Evolutionary conservation across 2,797 vertebrate genomes (phyloP), one percentile per base, ranked within the genome.

Genomic region (Gallirallus australis): DNA sequence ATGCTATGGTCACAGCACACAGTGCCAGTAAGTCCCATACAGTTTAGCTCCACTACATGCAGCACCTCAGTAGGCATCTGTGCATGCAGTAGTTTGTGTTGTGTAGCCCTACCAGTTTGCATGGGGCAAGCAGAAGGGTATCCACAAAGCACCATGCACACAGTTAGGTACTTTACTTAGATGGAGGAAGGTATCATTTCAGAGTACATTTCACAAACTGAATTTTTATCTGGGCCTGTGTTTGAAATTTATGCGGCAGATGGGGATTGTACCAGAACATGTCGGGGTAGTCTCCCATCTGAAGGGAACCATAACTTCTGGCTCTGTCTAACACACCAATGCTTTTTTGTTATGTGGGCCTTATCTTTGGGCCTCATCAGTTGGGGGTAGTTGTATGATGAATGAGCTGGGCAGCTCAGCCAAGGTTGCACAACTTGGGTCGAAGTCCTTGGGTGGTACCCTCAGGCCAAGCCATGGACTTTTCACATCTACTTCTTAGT

Each of bases 301-400:
- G 1, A 61, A 65, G n/a, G 3, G 18, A 66, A 14, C 12, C 15
- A 37, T 6, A 28, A 25, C 15, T 65, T 82, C 40, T 47, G 56
- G 10, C 4, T 54, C 56, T 21, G 8, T 42, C 30, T 65, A 56
- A 28, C 4, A 56, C 57, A 70, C 1, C 30, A 56, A 20, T 25
- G 3, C 1, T 81, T 83, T 73, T 47, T 47, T 71, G 2, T 12
- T 19, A 1, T 21, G 39, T 37, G 28, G 6, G 60, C 35, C 47
- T 37, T 60, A 17, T 64, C 30, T 3, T 42, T 48, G 25, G 18
- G 19, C 9, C 12, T 17, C 15, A 18, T 9, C 0, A 0, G 11
- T 4, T 33, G 11, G 28, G 39, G 24, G 9, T 4, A 57, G 2
- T 0, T 0, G 0, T 31, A 14, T 39, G 18, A 40, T 1, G 3